Evolutionary conservation across 2,113 vertebrate species (phyloP).

Genomic region (Podarcis raffonei): DNA sequence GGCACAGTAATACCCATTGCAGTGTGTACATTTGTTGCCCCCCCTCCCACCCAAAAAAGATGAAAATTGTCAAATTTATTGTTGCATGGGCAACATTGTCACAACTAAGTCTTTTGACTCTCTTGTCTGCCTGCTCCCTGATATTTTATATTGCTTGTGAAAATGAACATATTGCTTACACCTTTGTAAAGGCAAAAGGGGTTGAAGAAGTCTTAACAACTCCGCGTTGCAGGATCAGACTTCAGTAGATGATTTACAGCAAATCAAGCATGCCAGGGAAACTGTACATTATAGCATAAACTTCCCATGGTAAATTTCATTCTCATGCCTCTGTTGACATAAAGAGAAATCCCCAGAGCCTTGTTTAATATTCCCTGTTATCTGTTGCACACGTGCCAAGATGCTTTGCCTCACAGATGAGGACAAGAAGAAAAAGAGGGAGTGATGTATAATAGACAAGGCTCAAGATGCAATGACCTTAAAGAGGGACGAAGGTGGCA

Average conservation of each 20-base stretch:
- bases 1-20: too few species aligned
- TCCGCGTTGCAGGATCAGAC: conserved; percentile 4
- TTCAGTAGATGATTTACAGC: conserved; percentile 42
- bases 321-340: conserved; percentile 29
- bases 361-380: conserved; percentile 19
- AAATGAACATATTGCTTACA: conserved; percentile 36
- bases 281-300: background rate
- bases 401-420: background rate
- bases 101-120: background rate
- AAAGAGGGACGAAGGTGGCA: background rate
- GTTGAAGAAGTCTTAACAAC: conserved; percentile 11
- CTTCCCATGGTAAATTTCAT: conserved; percentile 43
- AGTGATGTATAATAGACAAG: background rate
- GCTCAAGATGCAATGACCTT: background rate
- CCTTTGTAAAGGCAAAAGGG: background rate
- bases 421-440: background rate
- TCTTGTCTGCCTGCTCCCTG: conserved; percentile 18
- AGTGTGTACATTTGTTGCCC: too few species aligned
- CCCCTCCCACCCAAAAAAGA: too few species aligned
- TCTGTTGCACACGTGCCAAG: conserved; percentile 34
- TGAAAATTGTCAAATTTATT: too few species aligned
- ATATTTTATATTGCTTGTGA: conserved; percentile 27
- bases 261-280: conserved; percentile 37
- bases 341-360: conserved; percentile 33
- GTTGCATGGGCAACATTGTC: too few species aligned